Evolutionary conservation across 2,797 vertebrate genomes (phyloP).

Genomic region (Manis javanica): DNA sequence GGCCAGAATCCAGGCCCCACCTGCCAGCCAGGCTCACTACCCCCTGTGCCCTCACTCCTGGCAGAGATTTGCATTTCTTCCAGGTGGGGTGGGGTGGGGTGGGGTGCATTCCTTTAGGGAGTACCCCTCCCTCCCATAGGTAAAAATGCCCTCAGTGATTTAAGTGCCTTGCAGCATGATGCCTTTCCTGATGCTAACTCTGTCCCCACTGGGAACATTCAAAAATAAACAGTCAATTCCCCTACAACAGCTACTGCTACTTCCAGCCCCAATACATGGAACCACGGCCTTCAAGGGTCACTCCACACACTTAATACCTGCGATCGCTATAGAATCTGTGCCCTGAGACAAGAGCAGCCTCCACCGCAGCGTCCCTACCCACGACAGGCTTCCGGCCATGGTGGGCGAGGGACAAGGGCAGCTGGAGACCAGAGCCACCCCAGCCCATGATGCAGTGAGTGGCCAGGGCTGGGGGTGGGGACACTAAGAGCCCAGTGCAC

Average conservation of each 20-base stretch:
- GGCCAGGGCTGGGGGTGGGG: neutral
- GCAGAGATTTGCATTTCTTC: rapidly evolving
- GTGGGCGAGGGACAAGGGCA: neutral
- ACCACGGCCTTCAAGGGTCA: too few relatives aligned
- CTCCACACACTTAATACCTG: too few relatives aligned
- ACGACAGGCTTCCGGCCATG: neutral
- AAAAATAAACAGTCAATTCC: neutral
- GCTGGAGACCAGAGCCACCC: neutral
- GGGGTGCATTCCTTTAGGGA: rapidly evolving
- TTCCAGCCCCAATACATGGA: rapidly evolving
- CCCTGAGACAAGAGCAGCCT: neutral
- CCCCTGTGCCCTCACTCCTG: rapidly evolving
- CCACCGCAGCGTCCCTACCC: neutral
- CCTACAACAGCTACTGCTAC: neutral
- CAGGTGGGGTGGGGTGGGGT: rapidly evolving
- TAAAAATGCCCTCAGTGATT: neutral
- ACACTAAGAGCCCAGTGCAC: neutral
- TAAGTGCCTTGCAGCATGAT: rapidly evolving
- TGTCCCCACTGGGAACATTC: too few relatives aligned
- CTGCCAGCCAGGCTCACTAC: neutral
- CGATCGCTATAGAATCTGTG: neutral
- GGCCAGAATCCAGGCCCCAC: neutral
- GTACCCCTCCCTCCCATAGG: neutral
- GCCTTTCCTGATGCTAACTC: rapidly evolving
- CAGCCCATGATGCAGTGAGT: neutral